phyloP scores from a whole-genome alignment of 2,888 invertebrate genomes.

The Scaptomyza flava region DNA sequence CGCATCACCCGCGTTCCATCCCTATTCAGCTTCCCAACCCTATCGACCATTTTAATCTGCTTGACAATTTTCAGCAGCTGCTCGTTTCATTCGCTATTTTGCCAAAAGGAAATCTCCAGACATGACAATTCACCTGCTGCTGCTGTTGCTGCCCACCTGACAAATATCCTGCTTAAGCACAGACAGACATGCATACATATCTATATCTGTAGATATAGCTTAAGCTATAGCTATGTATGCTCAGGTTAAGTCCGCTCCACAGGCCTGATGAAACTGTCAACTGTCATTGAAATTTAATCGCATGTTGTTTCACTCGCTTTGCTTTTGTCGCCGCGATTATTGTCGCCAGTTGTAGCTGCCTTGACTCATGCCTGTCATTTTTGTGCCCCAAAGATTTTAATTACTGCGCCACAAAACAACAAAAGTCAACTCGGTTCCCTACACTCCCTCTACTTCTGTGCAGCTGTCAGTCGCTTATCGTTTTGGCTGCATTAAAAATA shows the following conservation, averaged over 20 bases:
- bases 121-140: slow-evolving; percentile 68
- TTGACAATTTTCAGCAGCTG: slow-evolving; percentile 46
- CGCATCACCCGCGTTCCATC: background rate
- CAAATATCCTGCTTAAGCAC: slow-evolving; percentile 59
- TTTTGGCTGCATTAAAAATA: slow-evolving; percentile 67
- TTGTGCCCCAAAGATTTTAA: slow-evolving; percentile 49
- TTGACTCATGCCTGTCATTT: background rate
- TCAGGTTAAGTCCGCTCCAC: slow-evolving; percentile 49
- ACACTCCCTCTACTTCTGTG: slow-evolving; percentile 5
- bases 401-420: slow-evolving; percentile 70
- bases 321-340: slow-evolving; percentile 68
- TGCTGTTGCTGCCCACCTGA: slow-evolving; percentile 48
- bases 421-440: slow-evolving; percentile 35
- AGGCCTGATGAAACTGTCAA: slow-evolving; percentile 75
- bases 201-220: slow-evolving; percentile 7
- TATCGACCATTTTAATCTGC: slow-evolving; percentile 41
- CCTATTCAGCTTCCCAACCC: background rate
- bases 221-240: slow-evolving; percentile 29
- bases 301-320: slow-evolving; percentile 65
- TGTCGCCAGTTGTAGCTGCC: slow-evolving; percentile 53
- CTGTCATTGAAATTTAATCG: slow-evolving; percentile 78
- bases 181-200: background rate
- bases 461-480: slow-evolving; percentile 67
- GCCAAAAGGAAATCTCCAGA: slow-evolving; percentile 46
- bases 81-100: slow-evolving; percentile 18